Percentiles rank a stretch among this genome's conserved stretches.
These are phyloP conservation scores for Acanthopleura granulata DNA, from an alignment of 2,888 invertebrate species.

Conservation along the genomic window DNA sequence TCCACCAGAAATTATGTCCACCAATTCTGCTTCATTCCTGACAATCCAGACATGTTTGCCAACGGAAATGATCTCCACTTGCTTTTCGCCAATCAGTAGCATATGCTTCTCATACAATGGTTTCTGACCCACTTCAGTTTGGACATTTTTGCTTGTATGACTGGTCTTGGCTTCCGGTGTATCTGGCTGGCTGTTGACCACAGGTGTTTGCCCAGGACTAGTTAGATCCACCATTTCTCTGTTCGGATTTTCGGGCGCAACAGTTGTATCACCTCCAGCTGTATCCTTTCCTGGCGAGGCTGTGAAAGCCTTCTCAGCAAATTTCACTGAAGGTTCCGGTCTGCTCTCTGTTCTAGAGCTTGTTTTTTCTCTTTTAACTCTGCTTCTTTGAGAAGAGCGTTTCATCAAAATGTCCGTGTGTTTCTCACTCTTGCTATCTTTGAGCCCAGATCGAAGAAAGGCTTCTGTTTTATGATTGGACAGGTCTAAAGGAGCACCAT, in stretches of 20 bases:
- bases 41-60: conserved; percentile 61
- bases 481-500: conserved; percentile 20
- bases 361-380: not conserved
- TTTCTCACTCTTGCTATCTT: not conserved
- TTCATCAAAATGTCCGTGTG: not conserved
- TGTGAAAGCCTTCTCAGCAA: not conserved
- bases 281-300: not conserved
- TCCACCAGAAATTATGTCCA: conserved; percentile 28
- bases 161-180: conserved; percentile 16
- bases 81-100: conserved; percentile 55
- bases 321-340: not conserved
- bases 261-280: conserved; percentile 19
- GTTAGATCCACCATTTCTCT: not conserved
- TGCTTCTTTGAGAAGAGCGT: not conserved
- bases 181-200: conserved; percentile 4
- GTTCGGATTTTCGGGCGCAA: conserved; percentile 15
- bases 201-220: not conserved
- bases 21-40: conserved; percentile 55
- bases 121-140: conserved; percentile 25
- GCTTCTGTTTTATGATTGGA: conserved; percentile 17
- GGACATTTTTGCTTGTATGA: conserved; percentile 2
- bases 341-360: not conserved
- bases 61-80: conserved; percentile 60
- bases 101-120: conserved; percentile 52
- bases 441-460: not conserved